Base-by-base conservation (phyloP, 2,797 vertebrate genomes). In the Leptodactylus fallax region DNA sequence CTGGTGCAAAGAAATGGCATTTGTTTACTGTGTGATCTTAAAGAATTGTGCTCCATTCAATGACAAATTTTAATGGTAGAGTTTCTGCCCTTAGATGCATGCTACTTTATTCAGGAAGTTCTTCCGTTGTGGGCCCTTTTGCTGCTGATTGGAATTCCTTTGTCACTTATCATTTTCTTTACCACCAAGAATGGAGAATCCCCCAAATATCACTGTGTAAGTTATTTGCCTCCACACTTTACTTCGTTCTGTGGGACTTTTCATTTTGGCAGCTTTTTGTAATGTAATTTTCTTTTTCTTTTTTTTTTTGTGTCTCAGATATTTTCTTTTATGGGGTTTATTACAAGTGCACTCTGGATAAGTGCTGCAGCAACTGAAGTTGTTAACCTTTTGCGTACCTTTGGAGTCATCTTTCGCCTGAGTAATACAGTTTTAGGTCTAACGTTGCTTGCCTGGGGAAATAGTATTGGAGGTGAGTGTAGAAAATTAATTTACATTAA, bases 391-490 rank as follows among this genome's bases (percentile, higher is more conserved):
- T 92, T 99, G 89, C 96, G 95, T 90, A 96, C 98, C 36, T 91
- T 99, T 55, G 98, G 98, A 0, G 89, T 99, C 79, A 94, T 98
- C 90, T 96, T 98, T 91, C 95, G 93, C 56, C 95, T 99, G 67
- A 99, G 98, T 93, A 99, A 97, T 95, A 99, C 98, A 0, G 97
- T 99, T 65, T 93, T 99, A 91, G 98, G 98, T 11, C 94, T 99
- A 86, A 99, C 98, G 0, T 93, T 99, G 90, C 93, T 99, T 92
- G 98, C 98, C 89, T 99, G 98, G 98, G 98, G 98, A 76, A 99
- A 99, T 94, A 99, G 98, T 92, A 95, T 99, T 0, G 98, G 98
- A 78, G 98, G 98, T 99, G 81, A 90, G 92, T 58, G 13, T 53
- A 7, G 21, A n/a, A 49, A 49, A 12, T 12, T 49, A 45, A 9